Evolutionary conservation across 1,140 invertebrate genomes (phyloP), one percentile per base, ranked within the genome.

Genomic region (Heliconius himera): DNA sequence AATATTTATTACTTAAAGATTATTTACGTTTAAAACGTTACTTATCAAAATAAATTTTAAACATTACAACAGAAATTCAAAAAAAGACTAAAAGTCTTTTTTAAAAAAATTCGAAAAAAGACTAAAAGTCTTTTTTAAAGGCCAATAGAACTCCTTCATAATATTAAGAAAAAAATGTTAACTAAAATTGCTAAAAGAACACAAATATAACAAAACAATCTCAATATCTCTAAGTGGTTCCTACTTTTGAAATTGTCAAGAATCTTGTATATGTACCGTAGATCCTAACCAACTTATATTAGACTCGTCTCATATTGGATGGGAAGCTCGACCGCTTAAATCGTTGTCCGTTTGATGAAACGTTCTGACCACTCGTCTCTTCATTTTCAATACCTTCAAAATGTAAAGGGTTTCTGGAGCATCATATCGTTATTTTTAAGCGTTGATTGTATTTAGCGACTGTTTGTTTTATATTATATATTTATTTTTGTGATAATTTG

Each of bases 281-380:
- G 8, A 73, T 79, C 73, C 29, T 41, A 66, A 79, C 73, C 77
- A 60, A 73, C 70, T 73, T 74, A 79, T 79, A 79, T 79, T 79
- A 33, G 77, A 46, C 60, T 51, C 73, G 73, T 73, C 29, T 29
- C 60, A 56, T 79, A 79, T 74, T 74, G 60, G 77, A 78, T 38
- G 56, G 72, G 54, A 11, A 46, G 73, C 60, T 74, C 60, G 77
- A 73, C 51, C 54, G 77, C 56, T 79, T 79, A 51, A 79, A 74
- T 66, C 60, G 60, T 79, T 74, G 74, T 76, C 77, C 60, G 56
- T 79, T 79, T 78, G 71, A 78, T 79, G 73, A 74, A 79, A 79
- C 22, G 54, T 16, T 36, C 77, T 70, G 73, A 74, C 77, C 71
- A 74, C 77, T 70, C 51, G 26, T 51, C 72, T 74, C 72, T 79